Evolutionary conservation across 1,140 invertebrate genomes (phyloP).

Genomic region (Macrosteles quadrilineatus): DNA sequence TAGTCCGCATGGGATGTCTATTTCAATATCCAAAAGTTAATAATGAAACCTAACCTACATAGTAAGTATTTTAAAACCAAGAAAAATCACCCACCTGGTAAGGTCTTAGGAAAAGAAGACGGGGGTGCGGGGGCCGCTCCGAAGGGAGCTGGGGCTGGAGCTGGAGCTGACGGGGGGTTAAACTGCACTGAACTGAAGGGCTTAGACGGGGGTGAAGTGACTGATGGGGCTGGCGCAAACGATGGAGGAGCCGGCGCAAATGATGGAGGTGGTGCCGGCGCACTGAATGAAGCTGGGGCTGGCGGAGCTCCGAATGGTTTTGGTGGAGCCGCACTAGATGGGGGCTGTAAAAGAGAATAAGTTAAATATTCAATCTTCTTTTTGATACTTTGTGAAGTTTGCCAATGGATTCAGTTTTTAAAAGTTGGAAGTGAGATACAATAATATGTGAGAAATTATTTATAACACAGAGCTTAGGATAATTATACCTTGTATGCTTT

Average conservation of each 20-base stretch:
- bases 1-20: too few relatives aligned
- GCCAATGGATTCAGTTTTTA: too few relatives aligned
- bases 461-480: too few relatives aligned
- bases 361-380: too few relatives aligned
- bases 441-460: too few relatives aligned
- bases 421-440: too few relatives aligned
- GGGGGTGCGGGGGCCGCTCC: not conserved
- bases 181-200: slow-evolving; percentile 44
- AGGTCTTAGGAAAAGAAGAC: slow-evolving; percentile 16
- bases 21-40: too few relatives aligned
- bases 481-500: too few relatives aligned
- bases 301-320: slow-evolving; percentile 24
- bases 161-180: slow-evolving; percentile 43
- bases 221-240: slow-evolving; percentile 49
- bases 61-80: too few relatives aligned
- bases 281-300: slow-evolving; percentile 53
- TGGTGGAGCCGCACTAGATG: too few relatives aligned
- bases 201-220: slow-evolving; percentile 43
- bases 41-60: too few relatives aligned
- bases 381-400: too few relatives aligned
- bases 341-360: not conserved
- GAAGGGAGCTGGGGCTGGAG: slow-evolving; percentile 14
- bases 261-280: slow-evolving; percentile 50
- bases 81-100: slow-evolving; percentile 28
- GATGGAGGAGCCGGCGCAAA: slow-evolving; percentile 48